Evolutionary conservation across 1,140 invertebrate genomes (phyloP).

Genomic region (Papilio aristodemus): DNA sequence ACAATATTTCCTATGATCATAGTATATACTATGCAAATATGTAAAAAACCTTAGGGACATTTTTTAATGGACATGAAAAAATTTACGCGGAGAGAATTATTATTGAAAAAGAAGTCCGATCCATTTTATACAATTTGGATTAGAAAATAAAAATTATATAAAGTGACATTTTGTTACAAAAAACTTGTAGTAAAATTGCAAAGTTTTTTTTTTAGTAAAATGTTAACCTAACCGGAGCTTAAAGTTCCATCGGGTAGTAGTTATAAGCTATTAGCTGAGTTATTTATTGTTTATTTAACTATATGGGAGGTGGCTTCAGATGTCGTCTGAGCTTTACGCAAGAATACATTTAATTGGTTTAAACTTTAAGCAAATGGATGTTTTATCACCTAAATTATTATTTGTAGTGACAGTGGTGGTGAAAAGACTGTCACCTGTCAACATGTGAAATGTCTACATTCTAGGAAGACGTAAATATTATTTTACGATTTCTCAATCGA

Average conservation of each 20-base stretch:
- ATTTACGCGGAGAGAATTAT: too few relatives aligned
- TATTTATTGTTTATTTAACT: neutral
- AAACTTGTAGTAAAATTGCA: neutral
- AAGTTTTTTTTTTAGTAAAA: neutral
- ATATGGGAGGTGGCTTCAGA: neutral
- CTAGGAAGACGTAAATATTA: too few relatives aligned
- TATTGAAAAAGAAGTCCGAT: neutral
- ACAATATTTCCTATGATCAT: neutral
- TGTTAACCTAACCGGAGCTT: neutral
- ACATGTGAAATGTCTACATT: too few relatives aligned
- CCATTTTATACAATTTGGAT: neutral
- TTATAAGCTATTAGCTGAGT: neutral
- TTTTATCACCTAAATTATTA: too few relatives aligned
- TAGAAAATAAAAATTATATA: neutral
- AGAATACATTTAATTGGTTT: too few relatives aligned
- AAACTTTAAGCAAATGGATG: too few relatives aligned
- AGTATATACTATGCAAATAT: too few relatives aligned
- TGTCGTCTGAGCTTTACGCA: neutral
- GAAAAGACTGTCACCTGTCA: too few relatives aligned
- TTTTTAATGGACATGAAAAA: too few relatives aligned
- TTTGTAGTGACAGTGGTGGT: too few relatives aligned
- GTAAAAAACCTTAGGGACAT: too few relatives aligned
- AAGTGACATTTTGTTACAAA: neutral
- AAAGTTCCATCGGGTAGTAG: conserved; percentile 20
- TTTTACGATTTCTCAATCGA: too few relatives aligned